A percentile compares a stretch with the other conserved stretches of the same genome.
Evolutionary conservation across 2,888 invertebrate genomes (phyloP).

Genomic region (Molanna angustata): DNA sequence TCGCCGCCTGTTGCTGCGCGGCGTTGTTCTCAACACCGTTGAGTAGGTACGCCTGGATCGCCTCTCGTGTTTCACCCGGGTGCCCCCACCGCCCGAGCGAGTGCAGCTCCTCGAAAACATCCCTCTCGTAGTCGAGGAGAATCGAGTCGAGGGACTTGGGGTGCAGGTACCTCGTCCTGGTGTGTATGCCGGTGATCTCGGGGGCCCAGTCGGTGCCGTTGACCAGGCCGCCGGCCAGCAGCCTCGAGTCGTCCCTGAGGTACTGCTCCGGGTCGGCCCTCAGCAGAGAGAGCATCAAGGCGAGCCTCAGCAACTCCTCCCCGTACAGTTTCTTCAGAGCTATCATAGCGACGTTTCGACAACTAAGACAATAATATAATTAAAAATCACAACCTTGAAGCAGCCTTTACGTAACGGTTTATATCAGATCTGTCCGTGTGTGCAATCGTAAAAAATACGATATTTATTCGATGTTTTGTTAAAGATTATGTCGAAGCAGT

Average conservation of each 20-base stretch:
- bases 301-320: constrained; percentile 77
- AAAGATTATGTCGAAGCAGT: too few species aligned
- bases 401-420: too few species aligned
- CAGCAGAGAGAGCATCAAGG: constrained; percentile 76
- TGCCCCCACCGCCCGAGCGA: constrained; percentile 61
- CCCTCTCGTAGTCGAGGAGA: constrained; percentile 67
- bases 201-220: constrained; percentile 69
- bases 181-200: constrained; percentile 55
- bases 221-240: constrained; percentile 58
- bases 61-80: constrained; percentile 32
- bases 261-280: constrained; percentile 73
- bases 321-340: constrained; percentile 79
- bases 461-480: too few species aligned
- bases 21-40: constrained; percentile 30
- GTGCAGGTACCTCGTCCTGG: constrained; percentile 63
- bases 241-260: constrained; percentile 55
- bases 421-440: too few species aligned
- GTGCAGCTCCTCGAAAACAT: constrained; percentile 70
- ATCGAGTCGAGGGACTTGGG: constrained; percentile 71
- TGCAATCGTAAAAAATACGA: too few species aligned
- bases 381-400: too few species aligned
- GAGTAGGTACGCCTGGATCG: constrained; percentile 25
- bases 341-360: too few species aligned
- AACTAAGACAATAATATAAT: too few species aligned
- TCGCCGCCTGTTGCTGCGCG: neutral